These are phyloP conservation scores for Cryptoprocta ferox DNA, from an alignment of 2,797 vertebrate genomes.

Conservation along the genomic window DNA sequence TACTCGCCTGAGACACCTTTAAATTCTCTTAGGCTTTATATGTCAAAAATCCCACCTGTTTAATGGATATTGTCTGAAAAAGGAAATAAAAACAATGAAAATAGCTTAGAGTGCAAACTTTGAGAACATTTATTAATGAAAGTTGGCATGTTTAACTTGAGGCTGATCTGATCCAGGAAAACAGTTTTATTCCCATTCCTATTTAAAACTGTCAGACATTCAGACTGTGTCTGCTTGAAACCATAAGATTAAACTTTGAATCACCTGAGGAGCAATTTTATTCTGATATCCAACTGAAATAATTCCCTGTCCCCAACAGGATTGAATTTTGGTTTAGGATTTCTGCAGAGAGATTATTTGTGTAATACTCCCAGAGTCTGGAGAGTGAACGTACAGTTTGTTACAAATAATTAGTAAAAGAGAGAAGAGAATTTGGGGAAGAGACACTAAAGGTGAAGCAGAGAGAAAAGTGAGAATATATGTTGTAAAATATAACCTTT, in stretches of 20 bases:
- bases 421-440: not conserved
- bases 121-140: conserved; percentile 56
- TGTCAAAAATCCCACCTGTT: conserved; percentile 63
- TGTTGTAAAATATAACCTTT: not conserved
- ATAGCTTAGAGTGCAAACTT: not conserved
- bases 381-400: not conserved
- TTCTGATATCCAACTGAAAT: not conserved
- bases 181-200: conserved; percentile 53
- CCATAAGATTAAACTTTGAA: not conserved
- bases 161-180: conserved; percentile 25
- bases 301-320: not conserved
- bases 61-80: conserved; percentile 53
- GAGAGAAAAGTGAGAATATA: not conserved
- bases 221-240: conserved; percentile 8
- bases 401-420: not conserved
- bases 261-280: conserved; percentile 13
- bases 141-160: conserved; percentile 32
- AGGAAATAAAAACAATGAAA: conserved; percentile 56
- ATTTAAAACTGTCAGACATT: conserved; percentile 53
- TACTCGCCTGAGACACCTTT: not conserved
- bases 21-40: conserved; percentile 45
- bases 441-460: not conserved
- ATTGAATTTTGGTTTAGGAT: conserved; percentile 3
- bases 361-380: not conserved
- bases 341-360: not conserved